These are phyloP conservation scores for Euwallacea similis DNA, from an alignment of 1,140 invertebrate species.

Conservation along the genomic window DNA sequence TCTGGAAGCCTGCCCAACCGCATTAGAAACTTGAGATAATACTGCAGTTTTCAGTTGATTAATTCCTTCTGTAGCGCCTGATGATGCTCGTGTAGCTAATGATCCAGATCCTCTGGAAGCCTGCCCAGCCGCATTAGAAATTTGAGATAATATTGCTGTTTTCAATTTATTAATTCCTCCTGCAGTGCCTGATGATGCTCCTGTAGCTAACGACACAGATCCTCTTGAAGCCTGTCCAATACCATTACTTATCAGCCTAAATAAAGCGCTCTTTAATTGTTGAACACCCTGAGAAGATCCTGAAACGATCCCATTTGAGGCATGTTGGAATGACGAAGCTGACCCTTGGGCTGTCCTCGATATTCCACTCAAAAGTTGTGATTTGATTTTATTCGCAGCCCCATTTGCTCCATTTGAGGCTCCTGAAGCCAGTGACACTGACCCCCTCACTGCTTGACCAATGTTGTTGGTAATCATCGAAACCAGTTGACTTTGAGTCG, in stretches of 20 bases:
- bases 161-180: conserved; percentile 9
- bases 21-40: conserved; percentile 2
- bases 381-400: not conserved
- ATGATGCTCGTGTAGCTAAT: not conserved
- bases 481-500: not conserved
- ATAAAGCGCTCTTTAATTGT: conserved; percentile 7
- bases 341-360: no score
- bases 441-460: conserved; percentile 5
- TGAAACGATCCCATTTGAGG: not conserved
- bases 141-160: not conserved
- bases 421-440: not conserved
- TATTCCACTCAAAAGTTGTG: not conserved
- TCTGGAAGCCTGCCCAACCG: not conserved
- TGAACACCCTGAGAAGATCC: conserved; percentile 6
- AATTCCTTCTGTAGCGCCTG: no score
- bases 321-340: no score
- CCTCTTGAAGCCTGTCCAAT: conserved; percentile 12
- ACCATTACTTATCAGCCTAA: not conserved
- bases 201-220: not conserved
- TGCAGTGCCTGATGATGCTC: not conserved
- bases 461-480: conserved; percentile 3
- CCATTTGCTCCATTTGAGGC: not conserved
- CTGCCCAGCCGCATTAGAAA: conserved; percentile 1
- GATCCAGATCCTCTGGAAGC: conserved; percentile 9
- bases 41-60: not conserved